These are phyloP conservation scores for Dicerorhinus sumatrensis DNA, from an alignment of 2,113 vertebrate genomes.

Conservation along the genomic window DNA sequence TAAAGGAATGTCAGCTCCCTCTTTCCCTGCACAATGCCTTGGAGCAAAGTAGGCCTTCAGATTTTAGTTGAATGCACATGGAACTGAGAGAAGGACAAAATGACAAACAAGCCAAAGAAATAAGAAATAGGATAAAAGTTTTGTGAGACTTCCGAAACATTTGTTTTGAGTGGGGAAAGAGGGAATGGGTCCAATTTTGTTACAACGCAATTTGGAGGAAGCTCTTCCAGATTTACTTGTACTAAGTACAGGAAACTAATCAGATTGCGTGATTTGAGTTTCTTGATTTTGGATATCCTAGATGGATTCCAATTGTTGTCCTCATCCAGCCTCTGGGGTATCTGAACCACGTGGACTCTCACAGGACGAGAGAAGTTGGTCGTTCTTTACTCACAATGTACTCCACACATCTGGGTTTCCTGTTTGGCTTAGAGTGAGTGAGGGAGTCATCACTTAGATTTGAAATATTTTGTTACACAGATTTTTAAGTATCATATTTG, in stretches of 20 bases:
- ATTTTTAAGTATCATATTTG: slow-evolving; percentile 37
- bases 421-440: background rate
- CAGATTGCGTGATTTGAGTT: background rate
- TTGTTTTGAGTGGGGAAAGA: slow-evolving; percentile 27
- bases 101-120: background rate
- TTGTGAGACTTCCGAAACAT: background rate
- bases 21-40: background rate
- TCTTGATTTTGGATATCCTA: slow-evolving; percentile 9
- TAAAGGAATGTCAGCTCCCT: background rate
- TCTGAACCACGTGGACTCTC: rapidly evolving
- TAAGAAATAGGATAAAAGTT: background rate
- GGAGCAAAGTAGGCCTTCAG: background rate
- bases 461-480: slow-evolving; percentile 15
- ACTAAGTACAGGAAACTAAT: background rate
- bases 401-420: background rate
- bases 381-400: background rate
- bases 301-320: background rate
- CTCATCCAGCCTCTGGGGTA: background rate
- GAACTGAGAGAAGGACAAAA: background rate
- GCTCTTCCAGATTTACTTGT: background rate
- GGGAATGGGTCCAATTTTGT: background rate
- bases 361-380: background rate
- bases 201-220: background rate
- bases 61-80: background rate
- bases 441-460: background rate